These are phyloP conservation scores for Microtus richardsoni DNA, from an alignment of 2,113 vertebrate species.

Conservation along the genomic window DNA sequence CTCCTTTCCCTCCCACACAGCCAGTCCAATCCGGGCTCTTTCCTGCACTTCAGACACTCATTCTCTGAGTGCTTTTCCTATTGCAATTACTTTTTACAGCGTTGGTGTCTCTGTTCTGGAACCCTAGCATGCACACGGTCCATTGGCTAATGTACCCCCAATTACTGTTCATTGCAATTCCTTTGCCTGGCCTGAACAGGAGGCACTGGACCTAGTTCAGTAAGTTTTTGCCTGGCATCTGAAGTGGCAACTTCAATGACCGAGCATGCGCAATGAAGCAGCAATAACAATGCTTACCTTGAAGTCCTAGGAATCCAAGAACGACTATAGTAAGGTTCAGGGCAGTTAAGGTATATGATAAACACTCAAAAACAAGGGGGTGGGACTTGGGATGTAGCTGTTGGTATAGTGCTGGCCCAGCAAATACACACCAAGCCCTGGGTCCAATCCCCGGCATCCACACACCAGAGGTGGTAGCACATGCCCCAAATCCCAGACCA, in stretches of 20 bases:
- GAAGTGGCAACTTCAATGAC: neutral
- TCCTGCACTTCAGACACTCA: neutral
- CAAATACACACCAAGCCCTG: neutral
- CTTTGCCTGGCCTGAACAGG: neutral
- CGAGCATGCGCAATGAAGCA: neutral
- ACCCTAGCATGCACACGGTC: neutral
- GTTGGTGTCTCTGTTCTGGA: neutral
- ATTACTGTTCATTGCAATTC: fast-evolving
- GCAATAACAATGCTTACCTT: neutral
- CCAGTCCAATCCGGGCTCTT: neutral
- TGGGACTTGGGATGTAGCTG: neutral
- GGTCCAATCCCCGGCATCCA: neutral
- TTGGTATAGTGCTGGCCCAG: neutral
- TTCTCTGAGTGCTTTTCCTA: neutral
- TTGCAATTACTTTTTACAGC: neutral
- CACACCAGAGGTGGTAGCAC: neutral
- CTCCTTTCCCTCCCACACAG: neutral
- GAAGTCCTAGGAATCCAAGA: neutral
- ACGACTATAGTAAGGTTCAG: neutral
- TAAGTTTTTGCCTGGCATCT: neutral
- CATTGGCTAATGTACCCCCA: neutral
- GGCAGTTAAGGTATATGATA: neutral
- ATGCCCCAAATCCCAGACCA: neutral
- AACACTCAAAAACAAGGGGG: neutral
- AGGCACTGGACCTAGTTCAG: neutral